Evolutionary conservation across 2,888 invertebrate species (phyloP).

Genomic region (Tenthredo mesomela): DNA sequence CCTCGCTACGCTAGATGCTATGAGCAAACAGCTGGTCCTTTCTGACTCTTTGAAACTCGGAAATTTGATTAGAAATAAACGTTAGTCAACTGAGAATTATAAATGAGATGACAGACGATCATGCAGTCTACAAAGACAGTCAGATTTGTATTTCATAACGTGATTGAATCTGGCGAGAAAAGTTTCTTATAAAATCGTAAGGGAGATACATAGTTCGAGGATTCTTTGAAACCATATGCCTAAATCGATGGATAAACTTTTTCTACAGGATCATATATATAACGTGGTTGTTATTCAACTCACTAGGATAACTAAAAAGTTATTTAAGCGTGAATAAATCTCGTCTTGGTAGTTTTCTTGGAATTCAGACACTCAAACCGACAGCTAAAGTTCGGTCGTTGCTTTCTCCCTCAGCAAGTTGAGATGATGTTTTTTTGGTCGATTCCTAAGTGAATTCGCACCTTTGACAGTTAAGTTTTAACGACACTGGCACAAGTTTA

Average conservation of each 20-base stretch:
- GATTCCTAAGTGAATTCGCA: neutral
- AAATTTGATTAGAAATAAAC: neutral
- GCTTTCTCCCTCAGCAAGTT: neutral
- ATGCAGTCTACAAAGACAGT: neutral
- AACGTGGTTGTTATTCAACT: conserved; percentile 11
- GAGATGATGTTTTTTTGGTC: neutral
- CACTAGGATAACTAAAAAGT: neutral
- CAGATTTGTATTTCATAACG: neutral
- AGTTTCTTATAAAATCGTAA: neutral
- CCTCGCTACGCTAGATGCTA: neutral
- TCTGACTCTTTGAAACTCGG: neutral
- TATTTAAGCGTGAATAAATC: conserved; percentile 9
- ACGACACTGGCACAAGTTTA: neutral
- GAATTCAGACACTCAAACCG: neutral
- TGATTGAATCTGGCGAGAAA: neutral
- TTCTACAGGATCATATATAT: neutral
- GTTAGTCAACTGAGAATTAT: neutral
- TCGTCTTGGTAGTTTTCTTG: neutral
- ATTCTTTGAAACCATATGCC: neutral
- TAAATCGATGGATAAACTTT: neutral
- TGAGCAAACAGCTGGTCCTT: neutral
- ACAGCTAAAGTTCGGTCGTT: neutral
- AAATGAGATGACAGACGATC: neutral
- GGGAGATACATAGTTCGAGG: neutral
- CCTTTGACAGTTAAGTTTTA: neutral